Evolutionary conservation across 2,888 invertebrate species (phyloP).

Genomic region (Desoria tigrina): DNA sequence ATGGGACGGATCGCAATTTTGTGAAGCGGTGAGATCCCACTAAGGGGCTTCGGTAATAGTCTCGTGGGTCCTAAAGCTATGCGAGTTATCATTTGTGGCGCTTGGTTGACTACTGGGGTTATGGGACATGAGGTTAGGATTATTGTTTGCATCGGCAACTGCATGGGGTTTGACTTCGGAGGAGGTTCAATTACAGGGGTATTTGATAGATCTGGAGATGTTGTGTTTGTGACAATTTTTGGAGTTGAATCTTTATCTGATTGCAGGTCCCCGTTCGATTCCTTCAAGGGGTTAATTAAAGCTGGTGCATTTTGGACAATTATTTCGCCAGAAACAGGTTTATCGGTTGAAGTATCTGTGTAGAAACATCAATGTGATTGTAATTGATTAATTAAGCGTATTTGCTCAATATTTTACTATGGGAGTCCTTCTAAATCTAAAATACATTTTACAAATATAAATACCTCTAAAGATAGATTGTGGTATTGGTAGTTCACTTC

Average conservation of each 20-base stretch:
- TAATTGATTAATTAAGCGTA: too few species aligned
- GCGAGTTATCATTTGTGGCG: slow-evolving; percentile 30
- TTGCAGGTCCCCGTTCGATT: slow-evolving; percentile 21
- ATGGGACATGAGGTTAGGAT: slow-evolving; percentile 39
- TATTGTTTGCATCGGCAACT: slow-evolving; percentile 40
- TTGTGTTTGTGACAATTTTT: background rate
- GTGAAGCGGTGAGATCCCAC: slow-evolving; percentile 19
- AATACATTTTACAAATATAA: too few species aligned
- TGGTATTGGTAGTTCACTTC: too few species aligned
- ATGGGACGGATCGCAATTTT: slow-evolving; percentile 46
- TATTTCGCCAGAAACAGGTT: too few species aligned
- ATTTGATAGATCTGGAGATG: background rate
- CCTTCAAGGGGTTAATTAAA: slow-evolving; percentile 30
- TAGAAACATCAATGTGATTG: too few species aligned
- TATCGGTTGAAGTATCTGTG: too few species aligned
- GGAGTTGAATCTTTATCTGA: slow-evolving; percentile 3
- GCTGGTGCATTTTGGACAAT: too few species aligned
- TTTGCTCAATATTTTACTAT: too few species aligned
- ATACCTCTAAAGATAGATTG: too few species aligned
- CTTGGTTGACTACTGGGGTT: slow-evolving; percentile 20
- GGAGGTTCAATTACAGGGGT: slow-evolving; percentile 21
- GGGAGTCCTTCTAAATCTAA: too few species aligned
- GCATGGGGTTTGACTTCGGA: slow-evolving; percentile 20
- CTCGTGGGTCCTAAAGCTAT: slow-evolving; percentile 26
- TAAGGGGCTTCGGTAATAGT: slow-evolving; percentile 26